Evolutionary conservation across 2,113 vertebrate species (phyloP), one percentile per base, ranked within the genome.

Genomic region (Phainopepla nitens): DNA sequence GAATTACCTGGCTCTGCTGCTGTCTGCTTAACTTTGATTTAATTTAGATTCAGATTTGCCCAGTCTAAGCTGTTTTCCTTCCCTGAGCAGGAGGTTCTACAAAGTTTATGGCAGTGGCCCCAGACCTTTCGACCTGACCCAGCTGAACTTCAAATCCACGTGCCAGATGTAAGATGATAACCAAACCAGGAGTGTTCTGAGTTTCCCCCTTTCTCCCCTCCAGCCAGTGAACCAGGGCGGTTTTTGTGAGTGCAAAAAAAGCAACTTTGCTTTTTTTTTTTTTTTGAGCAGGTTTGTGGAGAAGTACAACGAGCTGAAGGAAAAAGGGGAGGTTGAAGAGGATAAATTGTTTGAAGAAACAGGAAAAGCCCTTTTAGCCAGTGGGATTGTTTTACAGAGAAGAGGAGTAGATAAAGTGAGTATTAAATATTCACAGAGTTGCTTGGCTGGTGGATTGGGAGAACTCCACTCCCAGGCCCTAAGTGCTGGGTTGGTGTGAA

Each of bases 291-390:
- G 99, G 96, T 99, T 99, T 97, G 98, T 99, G 7, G 98, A 99
- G 77, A 99, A 99, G 84, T 99, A 98, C 93, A 82, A 60, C 3
- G 98, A 98, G 44, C 96, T 99, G 56, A 95, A 99, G 94, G 98
- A 97, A 62, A 90, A 87, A 11, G 98, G 97, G 27, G 97, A 98
- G 25, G 81, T 98, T n/a, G 97, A 98, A 11, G 98, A 98, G 21
- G 97, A 98, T 3, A 97, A 96, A 11, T 77, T 99, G 73, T 99
- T 99, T 96, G 98, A 99, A 79, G 98, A 98, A 91, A 98, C 99
- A 0, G 98, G 96, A 31, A 99, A 98, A 92, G 98, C 98, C 16
- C 98, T 99, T 60, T 97, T 99, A 14, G 89, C 97, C 10, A 98
- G 99, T 54, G 99, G 99, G 6, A 7, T 99, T 20, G 3, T 98